Evolutionary conservation across 2,113 vertebrate genomes (phyloP), one percentile per base, ranked within the genome.

Genomic region (Notiomystis cincta): DNA sequence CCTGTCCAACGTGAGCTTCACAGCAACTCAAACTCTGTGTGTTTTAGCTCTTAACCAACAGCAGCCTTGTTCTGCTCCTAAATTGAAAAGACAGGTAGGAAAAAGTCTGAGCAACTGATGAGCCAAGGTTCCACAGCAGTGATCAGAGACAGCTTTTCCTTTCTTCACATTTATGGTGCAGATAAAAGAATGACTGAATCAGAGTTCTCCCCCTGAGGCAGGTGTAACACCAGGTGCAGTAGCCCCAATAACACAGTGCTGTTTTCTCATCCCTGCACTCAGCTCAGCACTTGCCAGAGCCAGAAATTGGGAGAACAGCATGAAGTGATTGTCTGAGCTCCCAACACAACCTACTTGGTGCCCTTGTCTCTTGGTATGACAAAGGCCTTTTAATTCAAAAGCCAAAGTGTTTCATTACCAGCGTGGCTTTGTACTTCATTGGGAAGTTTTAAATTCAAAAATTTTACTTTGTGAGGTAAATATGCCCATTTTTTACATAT

Each of bases 231-330:
- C 40, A 53, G 53, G 4, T 58, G 4, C 2, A 40, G 8, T 10
- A 54, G 61, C 15, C 51, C 64, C 65, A 38, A 51, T 13, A 8
- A 35, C 15, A 23, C 0, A 0, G 9, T 3, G 28, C 14, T 50
- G 51, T 31, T 40, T 58, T 54, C 72, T 4, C 6, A 2, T 37
- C 48, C 72, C 65, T 79, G 35, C 7, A 40, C 28, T 61, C 86
- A 91, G 82, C 78, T 82, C 67, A 40, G 64, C 67, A n/a, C 47
- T 54, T 44, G 30, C 20, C 37, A 60, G 87, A 86, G 19, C 27
- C 71, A 77, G 53, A 35, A 64, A 10, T 0, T 22, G 71, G 17
- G 62, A 12, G 62, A 61, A 37, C 11, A 89, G 80, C 40, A 7
- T 2, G 12, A 77, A 61, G 50, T 1, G 57, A 24, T 1, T 30